Percentiles rank a stretch among this genome's conserved stretches.
Conservation (phyloP, 2,888 invertebrate genomes). For the Drosophila melanosoma region DNA sequence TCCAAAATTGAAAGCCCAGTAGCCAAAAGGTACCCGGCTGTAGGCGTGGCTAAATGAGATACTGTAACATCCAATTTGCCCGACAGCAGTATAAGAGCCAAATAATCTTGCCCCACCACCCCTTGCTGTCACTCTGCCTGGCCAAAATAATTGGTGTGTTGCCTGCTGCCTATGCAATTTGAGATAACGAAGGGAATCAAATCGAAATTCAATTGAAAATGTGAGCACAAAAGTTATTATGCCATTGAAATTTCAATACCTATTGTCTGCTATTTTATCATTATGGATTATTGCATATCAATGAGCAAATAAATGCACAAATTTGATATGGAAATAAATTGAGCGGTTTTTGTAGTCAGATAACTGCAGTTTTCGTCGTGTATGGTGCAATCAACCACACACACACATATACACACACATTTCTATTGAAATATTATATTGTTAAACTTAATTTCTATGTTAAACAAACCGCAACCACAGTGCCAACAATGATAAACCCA, state of each 20-base stretch:
- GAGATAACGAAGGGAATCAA: slow-evolving; percentile 31
- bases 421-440: slow-evolving; percentile 39
- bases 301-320: slow-evolving; percentile 7
- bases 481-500: slow-evolving; percentile 53
- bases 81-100: neutral
- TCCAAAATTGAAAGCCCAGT: neutral
- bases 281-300: slow-evolving; percentile 25
- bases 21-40: neutral
- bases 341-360: neutral
- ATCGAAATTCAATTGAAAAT: slow-evolving; percentile 45
- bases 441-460: slow-evolving; percentile 65
- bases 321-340: slow-evolving; percentile 12
- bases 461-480: slow-evolving; percentile 69
- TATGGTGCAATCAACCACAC: neutral
- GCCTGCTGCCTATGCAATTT: slow-evolving; percentile 10
- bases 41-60: neutral
- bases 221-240: slow-evolving; percentile 33
- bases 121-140: neutral
- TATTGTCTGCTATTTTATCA: slow-evolving; percentile 30
- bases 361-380: slow-evolving; percentile 12
- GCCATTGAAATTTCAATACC: slow-evolving; percentile 33
- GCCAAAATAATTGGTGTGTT: slow-evolving; percentile 31
- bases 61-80: neutral
- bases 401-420: neutral
- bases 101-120: neutral